Base-by-base conservation (phyloP, 2,113 vertebrate species). In the Elephas maximus region DNA sequence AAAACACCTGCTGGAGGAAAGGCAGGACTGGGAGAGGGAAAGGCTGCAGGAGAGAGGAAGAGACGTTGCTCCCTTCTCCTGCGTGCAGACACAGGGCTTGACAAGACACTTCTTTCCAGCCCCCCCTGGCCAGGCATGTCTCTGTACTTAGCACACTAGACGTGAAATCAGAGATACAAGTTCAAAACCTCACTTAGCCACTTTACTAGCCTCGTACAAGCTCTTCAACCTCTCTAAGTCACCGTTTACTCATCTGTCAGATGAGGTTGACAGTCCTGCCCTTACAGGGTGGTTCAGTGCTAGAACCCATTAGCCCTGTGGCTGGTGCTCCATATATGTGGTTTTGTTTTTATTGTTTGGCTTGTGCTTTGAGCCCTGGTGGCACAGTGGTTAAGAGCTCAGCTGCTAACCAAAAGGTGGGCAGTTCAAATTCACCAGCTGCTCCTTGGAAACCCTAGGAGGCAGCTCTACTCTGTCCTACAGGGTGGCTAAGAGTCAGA, bases 71-170 rank as follows among this genome's bases (percentile, higher is more conserved):
- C 17, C 8, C n/a, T 57, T 44, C 26, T 11, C 17, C 23, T 5
- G 14, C 0, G 37, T 62, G 57, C 6, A 0, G 2, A 8, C 69
- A 3, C 3, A 74, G 90, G 2, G 2, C 11, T 6, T 0, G 9
- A 8, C 17, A 67, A 9, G 24, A 51, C 21, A 6, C 26, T 48
- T 53, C 63, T 71, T 60, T 6, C 23, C 37, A 74, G 48, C 20
- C 21, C 79, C 57, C 57, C 41, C 23, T 15, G 41, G 30, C 28
- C 44, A 7, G 23, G 33, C 44, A 23, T 0, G 0, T 28, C 44
- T 77, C 51, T 77, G 53, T 8, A 73, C 76, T 23, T 62, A 41
- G 26, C 71, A 21, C 28, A 28, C 15, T 37, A 14, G 51, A 48
- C 28, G 7, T 21, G 1, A 20, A 24, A 44, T 92, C 60, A 65